Percentiles rank a stretch among this genome's conserved stretches.
Evolutionary conservation across 2,113 vertebrate species (phyloP).

Genomic region (Colinus virginianus): DNA sequence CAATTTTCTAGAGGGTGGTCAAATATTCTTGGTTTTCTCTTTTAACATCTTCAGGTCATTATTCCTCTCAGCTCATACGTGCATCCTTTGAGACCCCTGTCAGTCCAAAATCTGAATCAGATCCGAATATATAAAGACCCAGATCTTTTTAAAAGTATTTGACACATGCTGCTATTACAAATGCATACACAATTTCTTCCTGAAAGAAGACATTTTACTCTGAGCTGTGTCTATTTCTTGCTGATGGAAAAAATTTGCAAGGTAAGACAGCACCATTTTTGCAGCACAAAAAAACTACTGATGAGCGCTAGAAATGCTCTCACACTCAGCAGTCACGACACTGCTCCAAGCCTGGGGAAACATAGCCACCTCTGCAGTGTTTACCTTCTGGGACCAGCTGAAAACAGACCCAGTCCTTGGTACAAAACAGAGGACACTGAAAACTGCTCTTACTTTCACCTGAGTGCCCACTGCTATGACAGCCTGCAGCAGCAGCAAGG

Average conservation of each 20-base stretch:
- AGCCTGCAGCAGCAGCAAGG: slow-evolving; percentile 25
- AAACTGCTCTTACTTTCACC: slow-evolving; percentile 6
- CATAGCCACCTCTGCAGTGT: not conserved
- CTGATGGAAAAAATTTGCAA: not conserved
- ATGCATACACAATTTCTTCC: not conserved
- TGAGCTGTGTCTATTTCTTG: not conserved
- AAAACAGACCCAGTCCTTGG: slow-evolving; percentile 17
- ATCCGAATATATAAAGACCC: not conserved
- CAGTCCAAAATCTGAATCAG: not conserved
- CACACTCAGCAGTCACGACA: not conserved
- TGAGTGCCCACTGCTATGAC: rapidly evolving
- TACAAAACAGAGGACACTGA: not conserved
- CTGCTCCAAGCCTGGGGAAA: not conserved
- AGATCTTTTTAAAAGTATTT: not conserved
- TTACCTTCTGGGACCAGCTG: not conserved
- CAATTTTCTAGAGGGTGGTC: not conserved
- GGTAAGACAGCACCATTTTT: not conserved
- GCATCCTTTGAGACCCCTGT: not conserved
- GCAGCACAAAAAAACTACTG: slow-evolving; percentile 11
- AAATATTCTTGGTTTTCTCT: not conserved
- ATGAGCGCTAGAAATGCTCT: not conserved
- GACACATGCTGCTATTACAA: not conserved
- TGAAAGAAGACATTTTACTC: not conserved
- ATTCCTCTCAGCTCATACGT: not conserved
- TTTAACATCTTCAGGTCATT: not conserved